These are phyloP conservation scores for Calephelis virginiensis DNA, from an alignment of 1,140 invertebrate genomes.

Conservation along the genomic window DNA sequence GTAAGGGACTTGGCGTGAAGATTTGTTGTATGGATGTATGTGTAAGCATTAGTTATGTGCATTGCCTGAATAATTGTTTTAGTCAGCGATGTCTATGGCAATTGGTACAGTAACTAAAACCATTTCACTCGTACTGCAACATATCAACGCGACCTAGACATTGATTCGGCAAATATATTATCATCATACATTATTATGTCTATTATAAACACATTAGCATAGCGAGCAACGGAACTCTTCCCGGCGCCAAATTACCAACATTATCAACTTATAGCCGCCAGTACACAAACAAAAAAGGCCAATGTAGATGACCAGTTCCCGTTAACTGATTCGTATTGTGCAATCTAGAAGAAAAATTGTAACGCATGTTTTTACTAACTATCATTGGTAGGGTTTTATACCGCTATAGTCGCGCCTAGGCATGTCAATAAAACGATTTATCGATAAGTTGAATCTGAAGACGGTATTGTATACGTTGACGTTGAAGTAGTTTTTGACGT, in stretches of 20 bases:
- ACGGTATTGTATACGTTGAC: too few relatives aligned
- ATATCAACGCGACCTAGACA: conserved; percentile 59
- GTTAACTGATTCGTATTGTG: conserved; percentile 77
- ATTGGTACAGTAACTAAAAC: too few relatives aligned
- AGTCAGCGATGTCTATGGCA: not conserved
- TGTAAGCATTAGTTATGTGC: too few relatives aligned
- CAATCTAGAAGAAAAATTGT: conserved; percentile 75
- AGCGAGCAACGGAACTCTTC: conserved; percentile 69
- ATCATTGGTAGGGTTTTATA: conserved; percentile 59
- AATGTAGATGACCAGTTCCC: conserved; percentile 71
- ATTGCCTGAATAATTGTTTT: too few relatives aligned
- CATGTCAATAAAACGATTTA: not conserved
- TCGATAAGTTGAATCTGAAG: too few relatives aligned
- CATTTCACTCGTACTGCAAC: conserved; percentile 1
- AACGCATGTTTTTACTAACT: conserved; percentile 56
- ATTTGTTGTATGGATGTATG: too few relatives aligned
- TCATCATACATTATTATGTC: conserved; percentile 66
- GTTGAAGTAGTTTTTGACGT: too few relatives aligned
- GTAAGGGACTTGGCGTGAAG: too few relatives aligned
- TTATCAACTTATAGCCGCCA: conserved; percentile 73
- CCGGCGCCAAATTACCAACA: conserved; percentile 74
- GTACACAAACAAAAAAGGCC: conserved; percentile 74
- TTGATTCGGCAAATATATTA: conserved; percentile 73
- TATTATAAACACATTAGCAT: conserved; percentile 77
- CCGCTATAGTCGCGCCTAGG: conserved; percentile 43